A percentile compares a stretch with the other conserved stretches of the same genome.
phyloP scores from a whole-genome alignment of 2,113 vertebrate genomes.

The Aptenodytes patagonicus region DNA sequence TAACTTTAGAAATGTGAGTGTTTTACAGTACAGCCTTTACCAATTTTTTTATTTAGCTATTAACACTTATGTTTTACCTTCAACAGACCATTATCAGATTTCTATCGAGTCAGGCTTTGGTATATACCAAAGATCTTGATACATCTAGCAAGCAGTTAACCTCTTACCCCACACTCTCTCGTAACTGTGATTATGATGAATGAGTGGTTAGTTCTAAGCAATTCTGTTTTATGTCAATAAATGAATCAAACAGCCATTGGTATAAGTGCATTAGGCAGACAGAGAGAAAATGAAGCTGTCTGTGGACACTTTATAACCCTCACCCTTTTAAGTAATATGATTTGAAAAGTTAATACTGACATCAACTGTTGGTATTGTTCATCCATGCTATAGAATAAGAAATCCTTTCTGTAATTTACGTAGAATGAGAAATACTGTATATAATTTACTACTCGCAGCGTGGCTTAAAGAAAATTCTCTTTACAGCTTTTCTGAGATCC shows the following conservation, averaged over 20 bases:
- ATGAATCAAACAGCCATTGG: conserved; percentile 55
- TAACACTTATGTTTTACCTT: conserved; percentile 68
- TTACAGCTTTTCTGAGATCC: background rate
- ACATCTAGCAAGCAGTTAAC: conserved; percentile 61
- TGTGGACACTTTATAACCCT: conserved; percentile 2
- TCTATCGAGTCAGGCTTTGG: conserved; percentile 8
- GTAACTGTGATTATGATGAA: conserved; percentile 59
- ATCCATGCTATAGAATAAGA: background rate
- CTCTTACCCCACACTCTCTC: conserved; percentile 40
- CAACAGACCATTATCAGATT: conserved; percentile 48
- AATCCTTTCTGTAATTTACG: background rate
- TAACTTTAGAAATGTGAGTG: conserved; percentile 60
- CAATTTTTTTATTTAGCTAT: conserved; percentile 45
- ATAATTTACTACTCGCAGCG: background rate
- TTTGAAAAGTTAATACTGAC: conserved; percentile 52
- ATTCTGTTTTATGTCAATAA: conserved; percentile 65
- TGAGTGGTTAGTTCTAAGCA: conserved; percentile 35
- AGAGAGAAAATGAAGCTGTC: background rate
- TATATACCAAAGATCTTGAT: conserved; percentile 34
- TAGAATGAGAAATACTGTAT: conserved; percentile 39
- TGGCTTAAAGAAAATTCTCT: conserved; percentile 4
- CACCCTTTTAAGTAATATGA: conserved; percentile 20
- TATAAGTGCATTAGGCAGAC: background rate
- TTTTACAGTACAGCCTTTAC: conserved; percentile 45
- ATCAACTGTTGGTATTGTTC: conserved; percentile 47